These are phyloP conservation scores for Nestor notabilis DNA, from an alignment of 2,113 vertebrate species.

Conservation along the genomic window DNA sequence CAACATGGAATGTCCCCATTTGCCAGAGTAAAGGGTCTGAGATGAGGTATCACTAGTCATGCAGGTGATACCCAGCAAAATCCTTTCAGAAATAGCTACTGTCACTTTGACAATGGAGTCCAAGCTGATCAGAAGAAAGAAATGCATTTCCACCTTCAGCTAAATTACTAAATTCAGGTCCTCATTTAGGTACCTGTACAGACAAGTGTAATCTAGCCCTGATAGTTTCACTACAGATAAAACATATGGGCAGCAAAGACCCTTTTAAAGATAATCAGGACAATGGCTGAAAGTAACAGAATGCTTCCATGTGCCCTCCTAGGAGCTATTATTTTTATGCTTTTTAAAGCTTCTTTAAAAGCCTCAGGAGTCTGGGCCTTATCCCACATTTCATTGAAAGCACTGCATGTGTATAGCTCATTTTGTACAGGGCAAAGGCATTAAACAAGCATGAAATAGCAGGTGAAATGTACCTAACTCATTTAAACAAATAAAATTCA, in stretches of 20 bases:
- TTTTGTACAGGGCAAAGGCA: not conserved
- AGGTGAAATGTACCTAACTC: not conserved
- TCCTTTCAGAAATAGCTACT: not conserved
- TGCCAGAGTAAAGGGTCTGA: not conserved
- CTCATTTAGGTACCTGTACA: not conserved
- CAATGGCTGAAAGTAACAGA: not conserved
- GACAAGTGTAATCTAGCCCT: not conserved
- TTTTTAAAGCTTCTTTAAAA: not conserved
- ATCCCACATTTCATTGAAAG: not conserved
- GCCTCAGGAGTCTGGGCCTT: not conserved
- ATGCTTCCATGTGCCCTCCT: not conserved
- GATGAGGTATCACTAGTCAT: not conserved
- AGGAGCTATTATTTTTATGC: not conserved
- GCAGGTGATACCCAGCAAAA: not conserved
- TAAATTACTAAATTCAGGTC: not conserved
- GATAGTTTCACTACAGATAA: not conserved
- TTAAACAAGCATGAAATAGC: not conserved
- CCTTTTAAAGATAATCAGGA: not conserved
- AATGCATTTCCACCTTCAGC: not conserved
- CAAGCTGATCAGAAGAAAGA: not conserved
- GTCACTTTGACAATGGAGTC: not conserved
- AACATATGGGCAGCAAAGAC: not conserved
- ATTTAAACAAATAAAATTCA: not conserved
- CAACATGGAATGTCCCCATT: not conserved
- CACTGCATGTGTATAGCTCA: not conserved